Conservation (phyloP, 2,888 invertebrate genomes). For the Drosophila setosimentum region DNA sequence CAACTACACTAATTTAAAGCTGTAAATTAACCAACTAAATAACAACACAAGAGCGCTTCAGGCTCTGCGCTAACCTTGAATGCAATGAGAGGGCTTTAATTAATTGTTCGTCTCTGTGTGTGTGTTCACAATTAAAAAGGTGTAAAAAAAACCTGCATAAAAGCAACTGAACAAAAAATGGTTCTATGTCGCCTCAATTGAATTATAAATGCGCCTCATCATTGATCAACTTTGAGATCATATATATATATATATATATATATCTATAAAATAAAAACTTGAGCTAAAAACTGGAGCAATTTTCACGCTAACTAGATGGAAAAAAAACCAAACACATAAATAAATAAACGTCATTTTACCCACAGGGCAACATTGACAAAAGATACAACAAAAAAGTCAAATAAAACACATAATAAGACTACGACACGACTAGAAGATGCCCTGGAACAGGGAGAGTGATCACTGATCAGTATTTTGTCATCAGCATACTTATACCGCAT, state of each 20-base stretch:
- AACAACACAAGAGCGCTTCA: conserved; percentile 58
- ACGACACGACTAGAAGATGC: background rate
- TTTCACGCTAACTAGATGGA: conserved; percentile 67
- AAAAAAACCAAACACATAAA: conserved; percentile 28
- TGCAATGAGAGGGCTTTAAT: conserved; percentile 80
- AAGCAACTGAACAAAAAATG: conserved; percentile 20
- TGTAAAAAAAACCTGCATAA: conserved; percentile 54
- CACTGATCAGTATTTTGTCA: background rate
- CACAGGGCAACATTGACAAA: conserved; percentile 44
- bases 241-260: background rate
- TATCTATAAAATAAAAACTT: conserved; percentile 10
- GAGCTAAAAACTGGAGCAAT: conserved; percentile 70
- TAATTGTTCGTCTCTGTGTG: conserved; percentile 56
- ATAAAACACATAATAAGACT: too few species aligned
- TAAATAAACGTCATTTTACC: conserved; percentile 62
- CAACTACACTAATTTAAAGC: conserved; percentile 80
- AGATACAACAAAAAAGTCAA: background rate
- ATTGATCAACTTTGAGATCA: conserved; percentile 36
- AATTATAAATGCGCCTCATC: conserved; percentile 56
- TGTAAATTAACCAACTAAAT: conserved; percentile 79
- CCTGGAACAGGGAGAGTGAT: background rate
- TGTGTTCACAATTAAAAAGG: conserved; percentile 67
- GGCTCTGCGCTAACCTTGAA: conserved; percentile 67
- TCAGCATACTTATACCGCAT: background rate
- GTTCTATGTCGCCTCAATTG: conserved; percentile 56